A percentile compares a stretch with the other conserved stretches of the same genome.
Conservation (phyloP, 2,888 invertebrate genomes). For the Alloplasta piceator region DNA sequence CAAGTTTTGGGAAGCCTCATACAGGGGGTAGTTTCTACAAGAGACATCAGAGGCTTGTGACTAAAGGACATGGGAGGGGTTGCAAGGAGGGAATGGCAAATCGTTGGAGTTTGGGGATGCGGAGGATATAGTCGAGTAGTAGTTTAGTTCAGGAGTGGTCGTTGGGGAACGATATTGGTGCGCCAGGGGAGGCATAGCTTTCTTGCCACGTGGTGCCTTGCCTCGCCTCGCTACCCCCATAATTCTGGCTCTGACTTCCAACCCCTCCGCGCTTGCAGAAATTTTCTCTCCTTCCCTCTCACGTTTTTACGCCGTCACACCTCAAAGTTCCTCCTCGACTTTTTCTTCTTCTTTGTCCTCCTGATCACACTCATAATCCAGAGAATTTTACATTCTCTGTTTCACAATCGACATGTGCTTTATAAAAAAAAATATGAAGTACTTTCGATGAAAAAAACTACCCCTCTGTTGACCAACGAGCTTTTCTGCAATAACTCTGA, state of each 20-base stretch:
- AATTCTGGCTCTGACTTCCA: slow-evolving; percentile 74
- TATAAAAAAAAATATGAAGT: too few relatives aligned
- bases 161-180: slow-evolving; percentile 81
- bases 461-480: too few relatives aligned
- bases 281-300: not conserved
- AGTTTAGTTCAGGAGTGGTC: slow-evolving; percentile 82
- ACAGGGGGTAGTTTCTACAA: slow-evolving; percentile 55
- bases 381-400: too few relatives aligned
- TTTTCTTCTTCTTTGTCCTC: slow-evolving; percentile 34
- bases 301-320: slow-evolving; percentile 55
- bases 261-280: slow-evolving; percentile 33
- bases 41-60: slow-evolving; percentile 39
- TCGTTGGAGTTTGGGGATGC: slow-evolving; percentile 65
- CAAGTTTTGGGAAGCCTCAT: not conserved
- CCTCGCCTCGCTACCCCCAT: slow-evolving; percentile 79
- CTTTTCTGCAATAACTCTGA: too few relatives aligned
- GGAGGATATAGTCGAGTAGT: slow-evolving; percentile 76
- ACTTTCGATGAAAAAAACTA: too few relatives aligned
- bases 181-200: slow-evolving; percentile 82
- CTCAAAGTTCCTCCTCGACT: slow-evolving; percentile 49
- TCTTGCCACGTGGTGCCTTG: slow-evolving; percentile 79
- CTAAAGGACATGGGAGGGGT: slow-evolving; percentile 38
- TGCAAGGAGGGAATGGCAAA: slow-evolving; percentile 45
- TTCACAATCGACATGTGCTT: too few relatives aligned
- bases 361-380: not conserved